Percentiles rank a stretch among this genome's conserved stretches.
Conservation (phyloP, 53 echinoderm and acorn worm genomes). For the Antedon mediterranea region DNA sequence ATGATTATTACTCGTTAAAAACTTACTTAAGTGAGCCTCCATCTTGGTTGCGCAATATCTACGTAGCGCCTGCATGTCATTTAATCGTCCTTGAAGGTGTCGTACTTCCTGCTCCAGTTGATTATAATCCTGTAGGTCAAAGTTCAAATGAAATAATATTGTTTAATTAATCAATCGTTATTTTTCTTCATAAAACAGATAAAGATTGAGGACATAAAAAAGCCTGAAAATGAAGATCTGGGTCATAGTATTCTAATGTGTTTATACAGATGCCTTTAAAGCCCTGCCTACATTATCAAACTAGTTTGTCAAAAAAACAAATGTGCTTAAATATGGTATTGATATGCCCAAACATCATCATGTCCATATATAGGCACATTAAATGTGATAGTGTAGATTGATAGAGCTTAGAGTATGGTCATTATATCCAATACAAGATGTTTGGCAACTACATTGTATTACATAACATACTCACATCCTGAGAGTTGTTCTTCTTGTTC, state of each 20-base stretch:
- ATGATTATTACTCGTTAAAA: no score
- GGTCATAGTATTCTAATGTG: slow-evolving; percentile 2
- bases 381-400: no score
- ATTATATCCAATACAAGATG: not conserved
- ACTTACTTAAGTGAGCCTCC: slow-evolving; percentile 91
- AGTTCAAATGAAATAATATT: not conserved
- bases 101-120: slow-evolving; percentile 49
- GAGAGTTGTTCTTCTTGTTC: not conserved
- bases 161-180: no score
- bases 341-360: no score
- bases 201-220: slow-evolving; percentile 6
- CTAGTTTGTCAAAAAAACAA: no score
- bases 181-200: no score
- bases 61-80: slow-evolving; percentile 76
- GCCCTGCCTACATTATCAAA: no score
- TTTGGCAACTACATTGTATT: not conserved
- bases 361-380: no score
- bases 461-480: not conserved
- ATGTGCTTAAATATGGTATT: no score
- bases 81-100: slow-evolving; percentile 45
- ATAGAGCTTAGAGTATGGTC: no score
- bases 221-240: not conserved
- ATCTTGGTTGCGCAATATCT: slow-evolving; percentile 86
- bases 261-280: no score
- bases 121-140: slow-evolving; percentile 22